Percentiles rank a stretch among this genome's conserved stretches.
These are phyloP conservation scores for Glaucopsyche alexis DNA, from an alignment of 2,888 invertebrate genomes.

Conservation along the genomic window DNA sequence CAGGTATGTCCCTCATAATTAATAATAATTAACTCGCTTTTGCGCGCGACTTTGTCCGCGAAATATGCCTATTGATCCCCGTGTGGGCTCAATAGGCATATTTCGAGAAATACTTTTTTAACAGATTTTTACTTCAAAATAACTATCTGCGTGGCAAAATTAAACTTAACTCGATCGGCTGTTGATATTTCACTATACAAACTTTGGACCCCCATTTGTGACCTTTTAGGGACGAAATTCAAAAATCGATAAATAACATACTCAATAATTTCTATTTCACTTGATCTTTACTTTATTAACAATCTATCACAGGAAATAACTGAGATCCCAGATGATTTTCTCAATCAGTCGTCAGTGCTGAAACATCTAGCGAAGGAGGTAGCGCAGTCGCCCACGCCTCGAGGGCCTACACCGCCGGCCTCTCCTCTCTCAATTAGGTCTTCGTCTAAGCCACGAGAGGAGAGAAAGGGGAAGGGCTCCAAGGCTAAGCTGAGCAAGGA, in stretches of 20 bases:
- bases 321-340: slow-evolving; percentile 91
- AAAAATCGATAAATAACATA: too few relatives aligned
- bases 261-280: too few relatives aligned
- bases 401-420: slow-evolving; percentile 60
- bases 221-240: too few relatives aligned
- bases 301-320: slow-evolving; percentile 83
- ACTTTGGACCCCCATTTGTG: too few relatives aligned
- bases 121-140: too few relatives aligned
- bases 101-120: too few relatives aligned
- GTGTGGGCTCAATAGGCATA: too few relatives aligned
- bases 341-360: slow-evolving; percentile 89
- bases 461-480: slow-evolving; percentile 60
- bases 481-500: slow-evolving; percentile 76
- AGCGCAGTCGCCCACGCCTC: slow-evolving; percentile 66
- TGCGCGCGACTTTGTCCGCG: too few relatives aligned
- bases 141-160: too few relatives aligned
- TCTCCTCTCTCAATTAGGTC: slow-evolving; percentile 57
- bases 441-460: slow-evolving; percentile 48
- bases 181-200: too few relatives aligned
- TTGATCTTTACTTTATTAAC: not conserved
- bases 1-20: slow-evolving; percentile 53
- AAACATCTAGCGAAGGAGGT: slow-evolving; percentile 92
- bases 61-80: too few relatives aligned
- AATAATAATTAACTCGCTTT: not conserved
- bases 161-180: too few relatives aligned